Percentiles rank a stretch among this genome's conserved stretches.
These are phyloP conservation scores for Aurelia sp. DNA, from an alignment of 30 jellyfish, hydroid and myxozoan species.

Conservation along the genomic window DNA sequence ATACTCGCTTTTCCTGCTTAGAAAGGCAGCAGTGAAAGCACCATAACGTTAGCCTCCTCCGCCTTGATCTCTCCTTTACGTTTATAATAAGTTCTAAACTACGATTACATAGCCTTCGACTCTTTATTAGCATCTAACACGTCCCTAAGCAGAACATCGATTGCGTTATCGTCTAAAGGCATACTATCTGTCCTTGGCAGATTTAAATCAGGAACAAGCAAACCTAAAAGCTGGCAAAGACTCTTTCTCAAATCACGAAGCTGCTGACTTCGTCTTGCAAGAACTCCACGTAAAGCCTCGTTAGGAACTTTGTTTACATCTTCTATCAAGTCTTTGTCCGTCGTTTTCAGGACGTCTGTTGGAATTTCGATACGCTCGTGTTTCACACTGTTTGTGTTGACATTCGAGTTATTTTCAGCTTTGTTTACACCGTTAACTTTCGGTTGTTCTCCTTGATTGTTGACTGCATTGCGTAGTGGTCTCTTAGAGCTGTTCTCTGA, in stretches of 20 bases:
- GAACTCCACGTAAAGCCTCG: background rate
- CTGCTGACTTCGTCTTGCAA: constrained; percentile 85
- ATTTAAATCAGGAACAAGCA: constrained; percentile 74
- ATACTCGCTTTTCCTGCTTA: too few species aligned
- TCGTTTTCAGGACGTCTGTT: background rate
- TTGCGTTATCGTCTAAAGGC: constrained; percentile 79
- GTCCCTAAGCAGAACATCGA: constrained; percentile 71
- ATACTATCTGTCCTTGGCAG: constrained; percentile 64
- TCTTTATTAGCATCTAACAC: constrained; percentile 83
- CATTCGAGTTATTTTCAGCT: background rate
- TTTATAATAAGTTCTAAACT: too few species aligned
- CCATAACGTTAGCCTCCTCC: too few species aligned
- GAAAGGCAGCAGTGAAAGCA: too few species aligned
- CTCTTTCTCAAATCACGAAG: constrained; percentile 84
- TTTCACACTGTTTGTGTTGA: background rate
- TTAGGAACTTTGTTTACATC: constrained; percentile 45
- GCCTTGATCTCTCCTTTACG: too few species aligned
- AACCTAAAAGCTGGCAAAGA: constrained; percentile 69
- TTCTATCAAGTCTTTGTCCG: constrained; percentile 40
- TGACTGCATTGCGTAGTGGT: too few species aligned
- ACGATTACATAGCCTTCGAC: background rate
- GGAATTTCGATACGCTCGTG: background rate
- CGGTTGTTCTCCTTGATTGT: background rate
- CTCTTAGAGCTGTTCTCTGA: too few species aligned
- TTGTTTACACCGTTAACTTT: background rate